Evolutionary conservation across 2,113 vertebrate species (phyloP).

Genomic region (Tragelaphus imberbis): DNA sequence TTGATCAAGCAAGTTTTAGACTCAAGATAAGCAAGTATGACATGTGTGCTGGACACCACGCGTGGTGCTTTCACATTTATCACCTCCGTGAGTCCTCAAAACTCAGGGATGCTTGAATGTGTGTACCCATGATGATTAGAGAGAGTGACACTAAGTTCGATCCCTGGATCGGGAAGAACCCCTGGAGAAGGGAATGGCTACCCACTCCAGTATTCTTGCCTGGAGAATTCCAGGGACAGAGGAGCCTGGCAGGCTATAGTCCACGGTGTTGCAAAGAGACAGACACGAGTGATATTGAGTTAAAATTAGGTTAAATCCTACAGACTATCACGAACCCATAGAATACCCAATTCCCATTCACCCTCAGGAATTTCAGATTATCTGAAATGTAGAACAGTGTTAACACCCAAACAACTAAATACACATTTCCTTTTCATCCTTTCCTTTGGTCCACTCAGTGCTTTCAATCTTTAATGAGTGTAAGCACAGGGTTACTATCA

Average conservation of each 20-base stretch:
- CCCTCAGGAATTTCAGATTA: not conserved
- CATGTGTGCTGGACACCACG: not conserved
- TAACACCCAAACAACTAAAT: not conserved
- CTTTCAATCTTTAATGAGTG: not conserved
- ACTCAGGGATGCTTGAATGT: not conserved
- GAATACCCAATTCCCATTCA: not conserved
- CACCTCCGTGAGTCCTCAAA: not conserved
- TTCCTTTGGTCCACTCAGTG: not conserved
- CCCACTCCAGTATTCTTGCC: too few species aligned
- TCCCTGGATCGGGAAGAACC: too few species aligned
- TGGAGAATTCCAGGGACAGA: too few species aligned
- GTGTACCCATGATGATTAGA: not conserved
- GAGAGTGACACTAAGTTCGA: too few species aligned
- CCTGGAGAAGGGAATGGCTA: too few species aligned
- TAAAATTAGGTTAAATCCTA: not conserved
- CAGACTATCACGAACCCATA: not conserved
- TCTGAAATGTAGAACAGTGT: not conserved
- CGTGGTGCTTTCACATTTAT: not conserved
- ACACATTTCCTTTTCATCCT: not conserved
- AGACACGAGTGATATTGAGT: not conserved
- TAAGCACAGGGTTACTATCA: not conserved
- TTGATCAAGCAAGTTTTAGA: not conserved
- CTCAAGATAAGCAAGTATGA: not conserved
- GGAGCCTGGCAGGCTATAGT: too few species aligned
- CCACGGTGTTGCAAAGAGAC: too few species aligned